Evolutionary conservation across 2,797 vertebrate genomes (phyloP), one percentile per base, ranked within the genome.

Genomic region (Pempheris klunzingeri): DNA sequence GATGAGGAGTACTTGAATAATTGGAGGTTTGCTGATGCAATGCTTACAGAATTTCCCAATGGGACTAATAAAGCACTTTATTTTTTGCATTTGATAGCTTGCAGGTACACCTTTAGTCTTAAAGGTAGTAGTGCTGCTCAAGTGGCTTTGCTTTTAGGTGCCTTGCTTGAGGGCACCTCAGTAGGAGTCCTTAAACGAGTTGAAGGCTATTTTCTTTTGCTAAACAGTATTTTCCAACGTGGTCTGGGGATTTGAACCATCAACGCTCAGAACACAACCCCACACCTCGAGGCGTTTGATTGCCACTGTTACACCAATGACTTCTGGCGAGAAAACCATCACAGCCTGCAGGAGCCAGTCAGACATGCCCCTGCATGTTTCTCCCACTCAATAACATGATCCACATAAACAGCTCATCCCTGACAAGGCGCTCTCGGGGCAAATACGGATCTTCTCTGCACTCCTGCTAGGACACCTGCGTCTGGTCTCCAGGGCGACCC

Each of bases 401-500:
- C 81, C 60, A 58, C 70, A 74, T 55, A 82, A 77, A 85, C 74
- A 81, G 26, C 32, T 65, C 62, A n/a, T 59, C 47, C 46, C 55
- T 41, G 49, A 47, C 69, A 28, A 65, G 57, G 50, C 20, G 10
- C 71, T 71, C n/a, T 4, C 50, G 22, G 71, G 53, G 15, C 36
- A 52, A 41, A 62, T 61, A 54, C 12, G 36, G 70, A 34, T 44
- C 67, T 69, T 43, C 47, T 72, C 60, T 32, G 61, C 77, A 36
- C 83, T 81, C 83, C 84, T 66, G 77, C 84, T 52, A 47, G 44
- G 73, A 78, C 46, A 47, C 80, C 66, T 64, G 44, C 71, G 15
- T 55, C 74, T 87, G 62, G 82, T 90, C 82, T 88, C 77, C 80
- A 78, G 74, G 81, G 76, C 38, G 74, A 89, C 84, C 77, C 62